These are phyloP conservation scores for Polymixis flavicincta DNA, from an alignment of 2,888 invertebrate species.

Conservation along the genomic window DNA sequence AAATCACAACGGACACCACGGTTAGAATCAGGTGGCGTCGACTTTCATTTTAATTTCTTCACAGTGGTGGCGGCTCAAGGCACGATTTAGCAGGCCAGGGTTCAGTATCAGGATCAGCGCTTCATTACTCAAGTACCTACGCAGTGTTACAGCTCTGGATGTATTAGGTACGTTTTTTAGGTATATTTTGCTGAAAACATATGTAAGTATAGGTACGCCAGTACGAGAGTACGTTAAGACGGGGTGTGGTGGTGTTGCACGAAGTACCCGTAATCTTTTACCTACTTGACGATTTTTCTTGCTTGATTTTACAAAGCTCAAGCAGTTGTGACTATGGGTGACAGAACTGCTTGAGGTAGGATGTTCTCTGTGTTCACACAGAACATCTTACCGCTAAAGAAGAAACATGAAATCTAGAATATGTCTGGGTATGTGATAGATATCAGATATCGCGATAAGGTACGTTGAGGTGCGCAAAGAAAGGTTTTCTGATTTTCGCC, in stretches of 20 bases:
- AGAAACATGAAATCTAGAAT: not conserved
- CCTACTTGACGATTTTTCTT: not conserved
- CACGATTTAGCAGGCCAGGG: not conserved
- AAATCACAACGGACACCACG: not conserved
- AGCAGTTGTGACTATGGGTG: conserved; percentile 2
- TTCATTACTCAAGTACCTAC: not conserved
- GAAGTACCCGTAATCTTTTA: not conserved
- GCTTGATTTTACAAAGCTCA: not conserved
- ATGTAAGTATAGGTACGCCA: not conserved
- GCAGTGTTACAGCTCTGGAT: not conserved
- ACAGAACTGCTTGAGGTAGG: not conserved
- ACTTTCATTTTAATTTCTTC: not conserved
- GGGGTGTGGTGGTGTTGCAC: not conserved
- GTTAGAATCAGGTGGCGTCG: not conserved
- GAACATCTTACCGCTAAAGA: not conserved
- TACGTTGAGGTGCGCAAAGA: not conserved
- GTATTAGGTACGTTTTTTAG: not conserved
- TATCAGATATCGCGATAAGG: not conserved
- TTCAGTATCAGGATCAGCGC: not conserved
- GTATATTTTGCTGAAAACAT: not conserved
- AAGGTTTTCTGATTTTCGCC: not conserved
- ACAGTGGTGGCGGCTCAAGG: not conserved
- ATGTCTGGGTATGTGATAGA: not conserved
- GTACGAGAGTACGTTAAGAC: not conserved
- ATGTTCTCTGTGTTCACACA: no score